These are phyloP conservation scores for Hydroisotoma schaefferi DNA, from an alignment of 2,888 invertebrate species.

Conservation along the genomic window DNA sequence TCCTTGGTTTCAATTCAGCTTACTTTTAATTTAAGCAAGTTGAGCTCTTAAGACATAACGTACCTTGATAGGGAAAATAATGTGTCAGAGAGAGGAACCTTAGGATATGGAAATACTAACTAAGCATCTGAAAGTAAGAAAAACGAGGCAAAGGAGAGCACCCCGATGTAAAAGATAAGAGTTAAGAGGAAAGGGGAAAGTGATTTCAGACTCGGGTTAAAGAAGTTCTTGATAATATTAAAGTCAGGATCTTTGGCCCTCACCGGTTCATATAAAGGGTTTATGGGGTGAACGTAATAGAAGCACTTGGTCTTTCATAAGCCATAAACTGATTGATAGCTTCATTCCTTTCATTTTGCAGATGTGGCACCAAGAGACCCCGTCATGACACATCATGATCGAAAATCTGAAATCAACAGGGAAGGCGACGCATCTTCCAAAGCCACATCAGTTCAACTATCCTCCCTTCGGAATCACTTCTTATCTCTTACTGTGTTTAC, in stretches of 20 bases:
- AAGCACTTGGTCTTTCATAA: slow-evolving; percentile 11
- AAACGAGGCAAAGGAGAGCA: too few species aligned
- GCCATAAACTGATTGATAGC: slow-evolving; percentile 37
- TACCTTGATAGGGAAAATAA: too few species aligned
- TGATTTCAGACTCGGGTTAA: background rate
- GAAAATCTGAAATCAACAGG: slow-evolving; percentile 37
- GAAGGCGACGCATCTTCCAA: slow-evolving; percentile 36
- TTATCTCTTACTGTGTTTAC: background rate
- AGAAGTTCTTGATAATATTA: background rate
- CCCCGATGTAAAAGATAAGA: too few species aligned
- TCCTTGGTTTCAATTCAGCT: too few species aligned
- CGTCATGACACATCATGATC: slow-evolving; percentile 38
- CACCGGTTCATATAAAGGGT: slow-evolving; percentile 6
- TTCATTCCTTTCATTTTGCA: slow-evolving; percentile 32
- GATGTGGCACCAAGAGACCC: slow-evolving; percentile 41
- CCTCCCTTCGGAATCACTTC: background rate
- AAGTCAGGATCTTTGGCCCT: background rate
- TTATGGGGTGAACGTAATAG: slow-evolving; percentile 13
- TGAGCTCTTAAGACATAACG: too few species aligned
- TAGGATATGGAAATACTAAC: too few species aligned
- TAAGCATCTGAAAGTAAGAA: too few species aligned
- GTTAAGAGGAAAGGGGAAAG: background rate
- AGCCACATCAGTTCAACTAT: slow-evolving; percentile 20
- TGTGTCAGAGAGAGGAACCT: too few species aligned
- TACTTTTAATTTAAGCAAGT: too few species aligned